phyloP scores from a whole-genome alignment of 2,113 vertebrate genomes.

The Micronisus gabar region DNA sequence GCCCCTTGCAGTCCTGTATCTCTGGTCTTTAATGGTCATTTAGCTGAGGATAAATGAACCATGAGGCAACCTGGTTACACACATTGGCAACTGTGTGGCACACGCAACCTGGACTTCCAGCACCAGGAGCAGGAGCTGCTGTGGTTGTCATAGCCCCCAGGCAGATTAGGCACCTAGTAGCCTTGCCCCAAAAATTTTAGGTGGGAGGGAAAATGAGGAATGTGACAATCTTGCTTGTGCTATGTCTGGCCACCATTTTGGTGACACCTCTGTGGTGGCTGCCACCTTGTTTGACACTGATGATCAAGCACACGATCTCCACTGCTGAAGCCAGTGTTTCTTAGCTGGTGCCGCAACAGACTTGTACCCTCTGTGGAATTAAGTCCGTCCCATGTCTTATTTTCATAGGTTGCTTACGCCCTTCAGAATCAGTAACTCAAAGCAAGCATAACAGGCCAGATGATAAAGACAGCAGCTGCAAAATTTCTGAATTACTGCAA shows the following conservation, averaged over 20 bases:
- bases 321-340: neutral
- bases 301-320: neutral
- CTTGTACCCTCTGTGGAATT: neutral
- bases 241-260: neutral
- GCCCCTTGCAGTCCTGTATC: neutral
- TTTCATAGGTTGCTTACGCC: neutral
- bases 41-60: neutral
- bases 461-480: neutral
- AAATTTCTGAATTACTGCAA: neutral
- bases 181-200: neutral
- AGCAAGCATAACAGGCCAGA: neutral
- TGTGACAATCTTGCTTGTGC: neutral
- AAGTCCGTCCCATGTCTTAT: neutral
- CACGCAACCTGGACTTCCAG: neutral
- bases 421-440: neutral
- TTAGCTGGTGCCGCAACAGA: neutral
- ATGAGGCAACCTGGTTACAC: neutral
- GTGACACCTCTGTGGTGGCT: neutral
- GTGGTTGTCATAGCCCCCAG: neutral
- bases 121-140: neutral
- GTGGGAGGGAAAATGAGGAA: neutral
- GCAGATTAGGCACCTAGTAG: neutral
- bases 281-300: neutral
- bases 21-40: neutral
- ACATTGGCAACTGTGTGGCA: neutral